Evolutionary conservation across 2,888 invertebrate genomes (phyloP), one percentile per base, ranked within the genome.

Genomic region (Escarpia spicata): DNA sequence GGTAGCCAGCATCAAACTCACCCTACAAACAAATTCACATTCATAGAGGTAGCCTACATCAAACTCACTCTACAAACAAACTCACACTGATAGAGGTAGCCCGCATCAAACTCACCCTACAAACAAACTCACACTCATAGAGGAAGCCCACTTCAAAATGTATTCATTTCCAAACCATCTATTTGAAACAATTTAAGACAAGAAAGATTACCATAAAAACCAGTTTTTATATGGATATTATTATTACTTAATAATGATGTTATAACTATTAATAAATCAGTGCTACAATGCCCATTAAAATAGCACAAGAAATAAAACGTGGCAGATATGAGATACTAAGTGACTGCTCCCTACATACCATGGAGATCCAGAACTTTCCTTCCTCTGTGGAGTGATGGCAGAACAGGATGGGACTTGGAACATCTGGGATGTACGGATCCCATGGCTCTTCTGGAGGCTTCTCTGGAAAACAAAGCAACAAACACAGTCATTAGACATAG

Each of bases 351-450:
- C 75, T 26, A 91, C 94, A 93, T 94, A 96, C 96, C 96, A 96
- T 96, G 8, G 96, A 96, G 26, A 96, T 94, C 96, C 96, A 96
- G 94, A 96, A 96, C 43, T 94, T 94, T 37, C 95, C 95, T 45
- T 95, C 95, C 2, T 95, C 95, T 60, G 93, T 92, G 10, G 95
- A 95, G 93, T 96, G 96, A 92, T 95, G 95, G 10, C 95, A 96
- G 92, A 95, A 95, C 26, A 96, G 94, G 52, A 96, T 96, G 12
- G 96, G 95, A 94, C 96, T 96, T 0, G 96, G 96, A 10, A 94
- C 95, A n/a, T 94, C 94, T 8, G 96, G 96, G n/a, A 96, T 96
- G 93, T 94, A 96, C 1, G 96, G 96, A 45, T 95, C 93, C 96
- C 96, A 96, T 60, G 92, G 92, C 26, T 95, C 94, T 90, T 95